Percentiles rank a stretch among this genome's conserved stretches.
These are phyloP conservation scores for Gopherus evgoodei DNA, from an alignment of 2,113 vertebrate species.

Conservation along the genomic window DNA sequence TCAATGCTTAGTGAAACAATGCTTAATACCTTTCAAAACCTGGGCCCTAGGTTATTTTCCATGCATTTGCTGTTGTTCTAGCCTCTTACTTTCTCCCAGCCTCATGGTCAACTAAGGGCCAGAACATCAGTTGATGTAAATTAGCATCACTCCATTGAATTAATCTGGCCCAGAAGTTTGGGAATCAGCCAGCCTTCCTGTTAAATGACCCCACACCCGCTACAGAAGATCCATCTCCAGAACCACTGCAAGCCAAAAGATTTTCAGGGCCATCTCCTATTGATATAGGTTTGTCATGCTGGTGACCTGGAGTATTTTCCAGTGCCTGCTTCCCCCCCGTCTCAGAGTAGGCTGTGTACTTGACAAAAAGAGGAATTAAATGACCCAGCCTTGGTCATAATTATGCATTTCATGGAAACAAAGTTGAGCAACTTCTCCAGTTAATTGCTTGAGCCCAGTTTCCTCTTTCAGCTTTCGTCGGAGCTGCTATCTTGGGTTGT, in stretches of 20 bases:
- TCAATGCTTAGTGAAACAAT: not conserved
- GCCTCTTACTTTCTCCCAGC: not conserved
- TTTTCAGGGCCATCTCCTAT: not conserved
- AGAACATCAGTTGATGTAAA: not conserved
- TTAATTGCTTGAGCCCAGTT: not conserved
- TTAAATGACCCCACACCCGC: not conserved
- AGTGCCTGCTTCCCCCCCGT: not conserved
- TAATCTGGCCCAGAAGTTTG: not conserved
- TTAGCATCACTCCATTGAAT: not conserved
- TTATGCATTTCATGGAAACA: not conserved
- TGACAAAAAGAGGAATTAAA: not conserved
- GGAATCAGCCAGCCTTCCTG: not conserved
- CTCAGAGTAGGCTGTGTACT: not conserved
- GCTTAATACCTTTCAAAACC: not conserved
- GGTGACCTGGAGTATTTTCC: not conserved
- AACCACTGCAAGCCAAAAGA: not conserved
- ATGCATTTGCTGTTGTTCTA: not conserved
- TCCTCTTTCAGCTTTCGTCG: not conserved
- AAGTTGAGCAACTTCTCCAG: constrained; percentile 31
- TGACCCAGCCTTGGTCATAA: not conserved
- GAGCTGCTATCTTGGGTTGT: constrained; percentile 31
- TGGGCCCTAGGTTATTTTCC: not conserved
- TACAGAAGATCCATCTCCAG: not conserved
- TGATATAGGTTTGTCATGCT: not conserved
- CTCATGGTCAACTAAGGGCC: not conserved